Base-by-base conservation (phyloP, 2,113 vertebrate species). In the Siphamia tubifer region DNA sequence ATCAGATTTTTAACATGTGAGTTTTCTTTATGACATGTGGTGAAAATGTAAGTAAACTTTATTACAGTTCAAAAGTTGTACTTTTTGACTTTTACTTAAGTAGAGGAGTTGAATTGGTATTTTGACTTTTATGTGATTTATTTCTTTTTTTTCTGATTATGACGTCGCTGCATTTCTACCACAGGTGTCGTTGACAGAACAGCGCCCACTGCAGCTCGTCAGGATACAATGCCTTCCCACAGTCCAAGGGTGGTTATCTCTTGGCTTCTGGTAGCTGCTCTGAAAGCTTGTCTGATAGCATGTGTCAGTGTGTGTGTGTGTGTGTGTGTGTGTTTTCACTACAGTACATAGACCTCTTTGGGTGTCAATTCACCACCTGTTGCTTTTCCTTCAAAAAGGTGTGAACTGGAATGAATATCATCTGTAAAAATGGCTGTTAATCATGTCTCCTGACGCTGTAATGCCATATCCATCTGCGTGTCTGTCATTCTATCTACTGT, bases 141-240 rank as follows among this genome's bases (percentile, higher is more conserved):
- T n/a, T n/a, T n/a, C n/a, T n/a, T n/a, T n/a, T n/a, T n/a, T n/a
- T n/a, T n/a, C n/a, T n/a, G n/a, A n/a, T n/a, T n/a, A n/a, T n/a
- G n/a, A n/a, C n/a, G n/a, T n/a, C n/a, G n/a, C n/a, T n/a, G n/a
- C n/a, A n/a, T n/a, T n/a, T n/a, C n/a, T n/a, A n/a, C n/a, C 38
- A 23, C 1, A 54, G 27, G 30, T 17, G 28, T 15, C 8, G 3
- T 12, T 31, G 54, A 71, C 56, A 71, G 36, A 79, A 77, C 76
- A 78, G 82, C 61, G 38, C 73, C 82, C 76, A 80, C 82, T 85
- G 44, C 78, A 83, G 82, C 47, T 36, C 20, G 53, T 42, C 17
- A 4, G 21, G 6, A 47, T 40, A 55, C 44, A 77, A 52, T 75
- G 47, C 25, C 44, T 9, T 38, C 3, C 6, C 17, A 23, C 8